phyloP scores from a whole-genome alignment of 2,113 vertebrate species.

The Triplophysa dalaica region DNA sequence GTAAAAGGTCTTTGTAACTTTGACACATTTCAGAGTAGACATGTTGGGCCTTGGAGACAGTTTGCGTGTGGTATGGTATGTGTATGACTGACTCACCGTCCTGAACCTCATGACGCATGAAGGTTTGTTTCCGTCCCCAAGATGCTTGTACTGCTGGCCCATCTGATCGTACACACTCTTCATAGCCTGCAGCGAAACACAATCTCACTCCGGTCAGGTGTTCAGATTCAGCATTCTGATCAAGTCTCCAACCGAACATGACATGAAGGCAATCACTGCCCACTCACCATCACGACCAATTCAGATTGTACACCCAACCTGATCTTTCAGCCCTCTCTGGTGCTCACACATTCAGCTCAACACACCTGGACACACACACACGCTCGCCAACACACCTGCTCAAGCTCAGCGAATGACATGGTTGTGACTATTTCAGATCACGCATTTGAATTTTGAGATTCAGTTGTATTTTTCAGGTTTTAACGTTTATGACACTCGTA shows the following conservation, averaged over 20 bases:
- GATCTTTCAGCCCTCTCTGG: constrained; percentile 4
- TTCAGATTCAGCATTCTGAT: constrained; percentile 29
- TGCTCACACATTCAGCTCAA: constrained; percentile 1
- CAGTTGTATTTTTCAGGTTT: neutral
- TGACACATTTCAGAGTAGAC: constrained; percentile 64
- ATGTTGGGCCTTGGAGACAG: constrained; percentile 57
- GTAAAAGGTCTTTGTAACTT: constrained; percentile 64
- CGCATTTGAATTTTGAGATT: neutral
- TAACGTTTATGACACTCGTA: neutral
- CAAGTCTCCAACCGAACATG: constrained; percentile 18
- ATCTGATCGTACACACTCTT: neutral
- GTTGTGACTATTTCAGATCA: neutral
- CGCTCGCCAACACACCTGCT: neutral
- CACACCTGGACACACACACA: constrained; percentile 2
- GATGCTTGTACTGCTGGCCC: neutral
- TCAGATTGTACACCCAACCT: constrained; percentile 17
- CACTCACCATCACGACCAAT: constrained; percentile 23
- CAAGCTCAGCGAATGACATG: neutral
- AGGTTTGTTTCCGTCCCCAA: constrained; percentile 18
- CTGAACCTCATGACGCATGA: constrained; percentile 31
- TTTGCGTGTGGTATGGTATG: neutral
- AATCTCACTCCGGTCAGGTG: constrained; percentile 34
- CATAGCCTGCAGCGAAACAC: constrained; percentile 26
- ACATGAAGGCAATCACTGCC: constrained; percentile 18
- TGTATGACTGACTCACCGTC: constrained; percentile 26